phyloP scores from a whole-genome alignment of 2,113 vertebrate genomes.

The Tachysurus vachellii region DNA sequence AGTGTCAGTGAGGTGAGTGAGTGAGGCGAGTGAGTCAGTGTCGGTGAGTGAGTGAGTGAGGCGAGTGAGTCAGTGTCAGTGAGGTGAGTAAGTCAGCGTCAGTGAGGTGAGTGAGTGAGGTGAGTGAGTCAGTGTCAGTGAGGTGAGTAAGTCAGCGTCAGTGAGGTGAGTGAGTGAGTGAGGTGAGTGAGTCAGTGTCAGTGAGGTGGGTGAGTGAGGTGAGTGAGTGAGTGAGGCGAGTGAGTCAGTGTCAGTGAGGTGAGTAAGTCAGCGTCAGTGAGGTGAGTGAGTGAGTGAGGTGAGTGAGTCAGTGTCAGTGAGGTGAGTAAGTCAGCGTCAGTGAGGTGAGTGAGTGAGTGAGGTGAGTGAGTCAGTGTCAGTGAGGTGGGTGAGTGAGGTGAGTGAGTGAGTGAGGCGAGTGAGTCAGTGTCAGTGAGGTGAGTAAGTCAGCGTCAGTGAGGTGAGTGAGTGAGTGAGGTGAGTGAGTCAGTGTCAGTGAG shows the following conservation, averaged over 20 bases:
- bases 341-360: conserved; percentile 15
- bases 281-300: conserved; percentile 2
- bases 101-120: conserved; percentile 9
- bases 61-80: background rate
- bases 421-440: conserved; percentile 3
- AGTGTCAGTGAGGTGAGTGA: too few species aligned
- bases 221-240: conserved; percentile 19
- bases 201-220: conserved; percentile 7
- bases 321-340: too few species aligned
- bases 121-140: conserved; percentile 2
- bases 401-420: conserved; percentile 17
- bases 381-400: conserved; percentile 6
- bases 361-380: conserved; percentile 8
- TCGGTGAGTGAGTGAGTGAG: conserved; percentile 20
- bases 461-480: conserved; percentile 4
- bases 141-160: too few species aligned
- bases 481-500: conserved; percentile 13
- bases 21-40: conserved; percentile 9
- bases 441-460: too few species aligned
- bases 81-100: too few species aligned
- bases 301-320: conserved; percentile 13
- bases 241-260: conserved; percentile 1
- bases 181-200: conserved; percentile 6
- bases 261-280: too few species aligned
- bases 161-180: conserved; percentile 15